phyloP scores from a whole-genome alignment of 35 echinoderm and acorn worm species.

The Patiria miniata region DNA sequence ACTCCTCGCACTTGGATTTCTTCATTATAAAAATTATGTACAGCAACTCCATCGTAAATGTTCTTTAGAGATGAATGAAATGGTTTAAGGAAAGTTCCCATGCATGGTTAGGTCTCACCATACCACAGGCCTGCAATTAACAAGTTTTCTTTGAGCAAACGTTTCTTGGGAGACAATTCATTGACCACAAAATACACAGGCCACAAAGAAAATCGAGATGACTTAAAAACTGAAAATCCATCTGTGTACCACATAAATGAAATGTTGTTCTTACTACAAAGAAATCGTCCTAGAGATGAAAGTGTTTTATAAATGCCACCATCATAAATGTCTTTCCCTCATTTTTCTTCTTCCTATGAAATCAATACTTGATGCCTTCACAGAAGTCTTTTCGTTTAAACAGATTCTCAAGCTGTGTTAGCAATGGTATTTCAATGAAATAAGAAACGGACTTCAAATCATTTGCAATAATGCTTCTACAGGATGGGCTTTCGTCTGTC shows the following conservation, averaged over 20 bases:
- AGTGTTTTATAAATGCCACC: conserved; percentile 38
- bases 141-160: conserved; percentile 67
- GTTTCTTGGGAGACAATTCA: conserved; percentile 54
- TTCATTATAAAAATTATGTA: conserved; percentile 18
- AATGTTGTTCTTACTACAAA: conserved; percentile 42
- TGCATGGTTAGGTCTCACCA: conserved; percentile 57
- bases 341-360: conserved; percentile 43
- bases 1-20: conserved; percentile 21
- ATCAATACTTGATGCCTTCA: conserved; percentile 54
- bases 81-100: conserved; percentile 61
- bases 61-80: background rate
- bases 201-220: conserved; percentile 61
- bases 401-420: conserved; percentile 28
- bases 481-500: conserved; percentile 13
- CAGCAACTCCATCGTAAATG: background rate
- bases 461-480: background rate
- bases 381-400: conserved; percentile 39
- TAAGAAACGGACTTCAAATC: background rate
- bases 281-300: background rate
- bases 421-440: conserved; percentile 65
- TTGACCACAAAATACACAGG: conserved; percentile 73
- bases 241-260: conserved; percentile 78
- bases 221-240: conserved; percentile 70
- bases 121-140: conserved; percentile 77
- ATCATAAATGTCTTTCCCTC: conserved; percentile 82